phyloP scores from a whole-genome alignment of 2,113 vertebrate genomes.

The Rhinogobius similis region DNA sequence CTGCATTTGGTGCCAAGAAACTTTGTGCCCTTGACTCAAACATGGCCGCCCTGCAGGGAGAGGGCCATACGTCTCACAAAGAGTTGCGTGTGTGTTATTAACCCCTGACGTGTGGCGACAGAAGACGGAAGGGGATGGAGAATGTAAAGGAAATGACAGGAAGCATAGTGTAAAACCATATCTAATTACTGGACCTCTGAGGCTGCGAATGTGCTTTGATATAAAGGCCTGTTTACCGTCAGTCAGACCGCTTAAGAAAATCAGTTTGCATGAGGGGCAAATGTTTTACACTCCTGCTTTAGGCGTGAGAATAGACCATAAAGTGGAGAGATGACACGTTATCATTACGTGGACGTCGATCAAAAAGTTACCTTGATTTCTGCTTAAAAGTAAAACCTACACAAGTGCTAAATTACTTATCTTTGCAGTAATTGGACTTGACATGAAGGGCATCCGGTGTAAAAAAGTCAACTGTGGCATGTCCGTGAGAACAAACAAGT shows the following conservation, averaged over 20 bases:
- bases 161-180: conserved; percentile 7
- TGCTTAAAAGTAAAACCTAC: not conserved
- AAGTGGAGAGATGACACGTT: not conserved
- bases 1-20: not conserved
- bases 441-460: not conserved
- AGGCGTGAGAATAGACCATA: not conserved
- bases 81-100: conserved; percentile 3
- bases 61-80: no score
- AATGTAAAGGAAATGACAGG: conserved; percentile 13
- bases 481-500: not conserved
- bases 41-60: not conserved
- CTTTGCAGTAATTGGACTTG: not conserved
- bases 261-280: not conserved
- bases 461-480: not conserved
- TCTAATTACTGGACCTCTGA: conserved; percentile 12
- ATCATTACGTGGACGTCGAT: not conserved
- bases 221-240: conserved; percentile 5
- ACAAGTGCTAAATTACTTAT: not conserved
- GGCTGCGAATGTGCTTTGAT: conserved; percentile 4
- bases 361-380: not conserved
- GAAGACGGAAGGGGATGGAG: not conserved
- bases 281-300: not conserved
- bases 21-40: not conserved
- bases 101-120: conserved; percentile 12
- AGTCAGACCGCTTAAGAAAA: not conserved